Base-by-base conservation (phyloP, 2,797 vertebrate species). In the Morelia viridis region DNA sequence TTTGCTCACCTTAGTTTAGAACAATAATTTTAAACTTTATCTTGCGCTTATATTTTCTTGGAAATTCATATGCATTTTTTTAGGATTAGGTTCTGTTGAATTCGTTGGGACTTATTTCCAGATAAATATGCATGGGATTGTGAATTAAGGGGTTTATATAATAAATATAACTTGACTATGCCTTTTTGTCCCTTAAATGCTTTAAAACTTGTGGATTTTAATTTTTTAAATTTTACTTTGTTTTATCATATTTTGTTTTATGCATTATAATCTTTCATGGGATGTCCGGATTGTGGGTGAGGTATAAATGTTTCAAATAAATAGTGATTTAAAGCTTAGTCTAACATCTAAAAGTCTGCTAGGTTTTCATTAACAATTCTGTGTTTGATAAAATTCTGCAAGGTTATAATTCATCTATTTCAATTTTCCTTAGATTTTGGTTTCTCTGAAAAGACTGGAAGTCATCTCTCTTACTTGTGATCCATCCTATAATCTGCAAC, bases 341-440 rank as follows among this genome's bases (percentile, higher is more conserved):
- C 8, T 80, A 80, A 80, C 19, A 24, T 80, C 12, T 19, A 31
- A 28, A 17, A 56, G n/a, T 85, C 83, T 84, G 22, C 3, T 84
- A 10, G 12, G 6, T 64, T 84, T 84, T 31, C 83, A 76, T 58
- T 22, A 50, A 85, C 9, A 53, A 35, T 35, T 7, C 12, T 10
- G 17, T 80, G 46, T 83, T 57, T 90, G 35, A 89, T 85, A 61
- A 64, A 4, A 9, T 24, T 46, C 46, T 22, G 22, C 12, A 86
- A 92, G 2, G 28, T 0, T 56, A 4, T 92, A 92, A 92, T 85
- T 35, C 2, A 61, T 64, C 24, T 90, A 19, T 90, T 90, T 90
- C 60, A 87, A 83, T 88, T 90, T 12, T 35, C 24, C 6, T n/a
- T 85, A 92, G 92, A 61, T 68, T 26, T 61, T 15, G 17, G 15